phyloP scores from a whole-genome alignment of 2,797 vertebrate species.

The Poeciliopsis turneri region DNA sequence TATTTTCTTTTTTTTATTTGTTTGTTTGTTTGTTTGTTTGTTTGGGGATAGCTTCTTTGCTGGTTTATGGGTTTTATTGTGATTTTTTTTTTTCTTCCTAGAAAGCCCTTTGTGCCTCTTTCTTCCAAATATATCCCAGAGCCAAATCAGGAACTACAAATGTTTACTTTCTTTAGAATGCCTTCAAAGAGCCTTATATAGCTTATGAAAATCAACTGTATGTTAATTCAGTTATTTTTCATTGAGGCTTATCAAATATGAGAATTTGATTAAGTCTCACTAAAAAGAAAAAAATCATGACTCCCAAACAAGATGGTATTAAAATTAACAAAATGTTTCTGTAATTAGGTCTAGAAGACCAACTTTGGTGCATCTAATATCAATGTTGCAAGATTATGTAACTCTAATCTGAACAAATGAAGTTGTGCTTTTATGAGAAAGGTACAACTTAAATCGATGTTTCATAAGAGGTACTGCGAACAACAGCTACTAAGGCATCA shows the following conservation, averaged over 20 bases:
- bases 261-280: not conserved
- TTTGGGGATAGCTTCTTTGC: not conserved
- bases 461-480: not conserved
- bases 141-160: conserved; percentile 3
- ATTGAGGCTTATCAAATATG: not conserved
- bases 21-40: not conserved
- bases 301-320: not conserved
- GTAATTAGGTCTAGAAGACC: not conserved
- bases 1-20: conserved; percentile 16
- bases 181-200: not conserved
- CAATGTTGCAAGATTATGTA: not conserved
- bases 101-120: conserved; percentile 27
- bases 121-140: conserved; percentile 2
- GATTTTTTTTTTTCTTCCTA: not conserved
- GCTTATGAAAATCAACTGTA: not conserved
- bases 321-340: not conserved
- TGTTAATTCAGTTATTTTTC: not conserved
- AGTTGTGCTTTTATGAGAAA: not conserved
- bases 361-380: not conserved
- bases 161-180: not conserved
- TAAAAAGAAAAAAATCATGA: not conserved
- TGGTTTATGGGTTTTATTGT: conserved; percentile 39
- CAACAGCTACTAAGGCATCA: not conserved
- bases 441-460: not conserved
- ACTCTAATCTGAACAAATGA: not conserved